Evolutionary conservation across 1,140 invertebrate species (phyloP), one percentile per base, ranked within the genome.

Genomic region (Dendroctonus ponderosae): DNA sequence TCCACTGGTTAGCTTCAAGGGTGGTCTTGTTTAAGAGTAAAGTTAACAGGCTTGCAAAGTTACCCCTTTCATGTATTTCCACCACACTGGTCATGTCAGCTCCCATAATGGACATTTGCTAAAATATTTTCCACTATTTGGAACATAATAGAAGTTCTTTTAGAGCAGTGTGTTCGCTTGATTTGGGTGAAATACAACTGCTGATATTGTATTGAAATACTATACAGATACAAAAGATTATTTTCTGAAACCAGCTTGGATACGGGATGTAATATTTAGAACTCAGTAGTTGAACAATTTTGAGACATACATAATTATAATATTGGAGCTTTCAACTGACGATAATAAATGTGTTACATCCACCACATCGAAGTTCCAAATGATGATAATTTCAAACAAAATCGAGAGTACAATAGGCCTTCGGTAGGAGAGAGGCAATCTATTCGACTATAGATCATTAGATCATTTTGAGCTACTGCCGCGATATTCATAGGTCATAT

Each of bases 381-480:
- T 26, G 26, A 26, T 26, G 3, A 26, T 26, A 26, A 26, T 26
- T 26, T 26, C 26, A 26, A 46, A 11, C 58, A 60, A 60, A 48
- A 52, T 52, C 61, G n/a, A 7, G 2, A 11, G 38, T 46, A 66
- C 63, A 66, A 66, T 66, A 41, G 54, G 50, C 15, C 49, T 66
- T 66, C 65, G n/a, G 48, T 44, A 67, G 56, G 14, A 67, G 14
- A 38, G 52, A 64, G 11, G 7, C 49, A 11, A 54, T 56, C 52
- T 64, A 56, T 64, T 46, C 7, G 46, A 46, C 65, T 61, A 61
- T 53, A 60, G 57, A 61, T 67, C 65, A 60, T 67, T 67, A 67
- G 56, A 60, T 60, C 56, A 67, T 52, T 67, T 67, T 67, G 57
- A 53, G 65, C 65, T 67, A 61, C 65, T 54, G 65, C 60, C 38